phyloP scores from a whole-genome alignment of 2,113 vertebrate genomes.

The Panthera tigris region DNA sequence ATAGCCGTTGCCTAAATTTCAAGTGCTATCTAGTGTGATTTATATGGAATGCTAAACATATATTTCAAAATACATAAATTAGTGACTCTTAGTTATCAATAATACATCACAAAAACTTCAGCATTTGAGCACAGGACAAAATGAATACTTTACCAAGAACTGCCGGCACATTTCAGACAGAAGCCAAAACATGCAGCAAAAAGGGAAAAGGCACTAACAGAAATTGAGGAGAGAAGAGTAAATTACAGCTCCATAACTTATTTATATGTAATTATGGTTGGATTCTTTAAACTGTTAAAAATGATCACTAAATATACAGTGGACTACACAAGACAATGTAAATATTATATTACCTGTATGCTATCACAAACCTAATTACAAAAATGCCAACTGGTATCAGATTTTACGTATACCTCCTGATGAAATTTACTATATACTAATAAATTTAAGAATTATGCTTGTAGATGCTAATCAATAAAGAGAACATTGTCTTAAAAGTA shows the following conservation, averaged over 20 bases:
- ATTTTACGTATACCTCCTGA: not conserved
- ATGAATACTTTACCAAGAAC: constrained; percentile 69
- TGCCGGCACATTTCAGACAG: constrained; percentile 76
- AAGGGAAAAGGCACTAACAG: constrained; percentile 72
- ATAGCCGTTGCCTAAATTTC: constrained; percentile 28
- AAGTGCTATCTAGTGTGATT: constrained; percentile 12
- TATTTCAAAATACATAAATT: not conserved
- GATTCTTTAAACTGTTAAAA: constrained; percentile 58
- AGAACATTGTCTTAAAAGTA: constrained; percentile 42
- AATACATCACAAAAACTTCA: constrained; percentile 24
- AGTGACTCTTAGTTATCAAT: constrained; percentile 24
- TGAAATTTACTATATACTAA: constrained; percentile 39
- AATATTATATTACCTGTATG: not conserved
- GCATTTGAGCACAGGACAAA: constrained; percentile 69
- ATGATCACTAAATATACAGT: constrained; percentile 55
- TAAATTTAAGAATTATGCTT: constrained; percentile 42
- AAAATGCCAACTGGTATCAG: constrained; percentile 21
- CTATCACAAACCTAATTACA: constrained; percentile 58
- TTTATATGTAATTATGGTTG: constrained; percentile 33
- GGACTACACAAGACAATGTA: constrained; percentile 27
- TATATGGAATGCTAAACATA: not conserved
- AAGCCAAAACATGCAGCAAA: constrained; percentile 75
- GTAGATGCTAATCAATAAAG: constrained; percentile 45
- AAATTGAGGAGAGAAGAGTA: constrained; percentile 66
- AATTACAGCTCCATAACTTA: constrained; percentile 56